phyloP scores from a whole-genome alignment of 2,797 vertebrate species.

The Chaenodraco wilsoni region DNA sequence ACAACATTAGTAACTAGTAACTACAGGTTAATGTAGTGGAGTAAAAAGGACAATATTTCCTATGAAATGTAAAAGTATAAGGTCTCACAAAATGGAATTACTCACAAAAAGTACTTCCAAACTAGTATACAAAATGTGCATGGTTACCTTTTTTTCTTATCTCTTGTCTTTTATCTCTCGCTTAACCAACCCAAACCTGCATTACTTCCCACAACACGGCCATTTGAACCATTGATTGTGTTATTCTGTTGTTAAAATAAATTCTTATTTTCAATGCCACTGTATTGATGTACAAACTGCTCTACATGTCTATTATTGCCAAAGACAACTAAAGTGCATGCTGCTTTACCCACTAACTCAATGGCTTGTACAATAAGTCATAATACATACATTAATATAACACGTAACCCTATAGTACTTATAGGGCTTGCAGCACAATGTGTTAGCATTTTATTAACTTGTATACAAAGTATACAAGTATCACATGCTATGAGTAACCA shows the following conservation, averaged over 20 bases:
- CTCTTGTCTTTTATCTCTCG: conserved; percentile 15
- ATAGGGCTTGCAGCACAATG: conserved; percentile 50
- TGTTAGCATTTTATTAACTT: conserved; percentile 43
- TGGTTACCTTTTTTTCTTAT: conserved; percentile 21
- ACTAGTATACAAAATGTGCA: conserved; percentile 43
- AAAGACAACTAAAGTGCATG: conserved; percentile 74
- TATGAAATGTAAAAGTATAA: conserved; percentile 55
- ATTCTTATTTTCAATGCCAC: conserved; percentile 23
- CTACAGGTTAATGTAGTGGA: conserved; percentile 49
- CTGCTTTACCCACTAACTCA: conserved; percentile 59
- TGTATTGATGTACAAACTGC: conserved; percentile 24
- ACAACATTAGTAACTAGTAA: conserved; percentile 47
- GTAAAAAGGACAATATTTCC: conserved; percentile 44
- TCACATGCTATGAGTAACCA: conserved; percentile 47
- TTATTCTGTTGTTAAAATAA: conserved; percentile 46
- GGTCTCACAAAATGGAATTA: conserved; percentile 58
- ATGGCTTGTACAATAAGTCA: conserved; percentile 62
- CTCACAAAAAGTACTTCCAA: conserved; percentile 46
- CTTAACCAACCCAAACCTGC: conserved; percentile 22
- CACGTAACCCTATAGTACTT: conserved; percentile 31
- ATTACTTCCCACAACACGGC: conserved; percentile 22
- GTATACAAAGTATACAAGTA: conserved; percentile 58
- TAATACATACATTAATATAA: conserved; percentile 59
- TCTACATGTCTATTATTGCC: conserved; percentile 65
- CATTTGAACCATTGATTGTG: conserved; percentile 20